Evolutionary conservation across 2,888 invertebrate genomes (phyloP).

Genomic region (Patella pellucida): DNA sequence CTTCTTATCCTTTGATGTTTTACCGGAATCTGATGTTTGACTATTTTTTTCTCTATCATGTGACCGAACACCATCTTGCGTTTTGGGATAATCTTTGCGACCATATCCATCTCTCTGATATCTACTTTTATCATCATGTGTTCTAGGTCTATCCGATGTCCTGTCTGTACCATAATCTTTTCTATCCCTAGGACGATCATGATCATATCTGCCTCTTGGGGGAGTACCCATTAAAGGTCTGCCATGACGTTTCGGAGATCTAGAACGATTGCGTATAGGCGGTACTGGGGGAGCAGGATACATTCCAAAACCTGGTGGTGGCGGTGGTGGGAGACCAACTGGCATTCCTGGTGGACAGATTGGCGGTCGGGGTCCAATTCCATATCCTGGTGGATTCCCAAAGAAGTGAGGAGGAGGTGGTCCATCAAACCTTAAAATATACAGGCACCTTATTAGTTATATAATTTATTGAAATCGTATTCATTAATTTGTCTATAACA

Average conservation of each 20-base stretch:
- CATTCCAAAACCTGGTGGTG: slow-evolving; percentile 27
- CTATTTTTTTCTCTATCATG: slow-evolving; percentile 19
- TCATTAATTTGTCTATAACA: no score
- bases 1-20: slow-evolving; percentile 3
- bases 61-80: slow-evolving; percentile 16
- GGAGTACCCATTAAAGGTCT: slow-evolving; percentile 23
- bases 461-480: no score
- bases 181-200: slow-evolving; percentile 9
- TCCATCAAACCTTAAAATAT: neutral
- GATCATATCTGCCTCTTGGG: neutral
- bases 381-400: no score
- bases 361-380: neutral
- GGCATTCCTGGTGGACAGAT: neutral
- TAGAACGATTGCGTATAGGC: slow-evolving; percentile 17
- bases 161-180: slow-evolving; percentile 19
- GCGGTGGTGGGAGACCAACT: slow-evolving; percentile 16
- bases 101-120: slow-evolving; percentile 8
- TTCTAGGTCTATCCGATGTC: neutral
- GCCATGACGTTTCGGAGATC: neutral
- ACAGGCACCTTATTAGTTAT: no score
- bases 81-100: slow-evolving; percentile 17
- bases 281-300: slow-evolving; percentile 15
- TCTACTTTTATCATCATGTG: slow-evolving; percentile 7
- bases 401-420: neutral
- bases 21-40: slow-evolving; percentile 13